Evolutionary conservation across 1,140 invertebrate genomes (phyloP), one percentile per base, ranked within the genome.

Genomic region (Pinna nobilis): DNA sequence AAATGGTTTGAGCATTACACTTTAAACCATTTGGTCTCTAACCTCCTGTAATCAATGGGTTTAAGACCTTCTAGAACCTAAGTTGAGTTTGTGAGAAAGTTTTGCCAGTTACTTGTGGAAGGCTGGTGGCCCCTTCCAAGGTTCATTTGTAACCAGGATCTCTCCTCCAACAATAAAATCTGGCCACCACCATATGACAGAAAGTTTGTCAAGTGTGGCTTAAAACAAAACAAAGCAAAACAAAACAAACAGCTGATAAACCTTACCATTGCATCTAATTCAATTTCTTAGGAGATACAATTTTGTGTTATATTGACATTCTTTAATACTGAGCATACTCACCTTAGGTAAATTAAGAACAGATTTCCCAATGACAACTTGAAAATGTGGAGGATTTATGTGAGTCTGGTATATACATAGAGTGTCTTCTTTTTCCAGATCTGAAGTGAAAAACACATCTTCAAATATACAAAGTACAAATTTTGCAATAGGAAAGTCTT

Each of bases 301-400:
- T 15, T 51, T 51, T 51, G 7, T 51, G 9, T 51, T 51, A 23
- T 23, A 13, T 11, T 51, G 7, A 13, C 7, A 13, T 23, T 15
- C 23, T 63, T 3, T 63, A 13, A 13, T 18, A 47, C n/a, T n/a
- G n/a, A n/a, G n/a, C 1, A 32, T 41, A 68, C 69, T 85, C 90
- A 93, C 93, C 89, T 93, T 92, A 77, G 92, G 91, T 81, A 94
- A 88, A 87, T 93, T 92, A 73, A 90, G 90, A 13, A 91, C 89
- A 78, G 93, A 91, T 32, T 91, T 92, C 44, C 90, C 92, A 47
- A 93, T 90, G 61, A 92, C 90, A 25, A 95, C 89, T 80, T 92
- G 91, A 83, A 92, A 95, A 89, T 95, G 93, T 20, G 94, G 94
- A 57, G 94, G 94, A 81, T 92, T 92, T 67, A 91, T 89, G 59